Evolutionary conservation across 1,140 invertebrate genomes (phyloP), one percentile per base, ranked within the genome.

Genomic region (Calliopsis andreniformis): DNA sequence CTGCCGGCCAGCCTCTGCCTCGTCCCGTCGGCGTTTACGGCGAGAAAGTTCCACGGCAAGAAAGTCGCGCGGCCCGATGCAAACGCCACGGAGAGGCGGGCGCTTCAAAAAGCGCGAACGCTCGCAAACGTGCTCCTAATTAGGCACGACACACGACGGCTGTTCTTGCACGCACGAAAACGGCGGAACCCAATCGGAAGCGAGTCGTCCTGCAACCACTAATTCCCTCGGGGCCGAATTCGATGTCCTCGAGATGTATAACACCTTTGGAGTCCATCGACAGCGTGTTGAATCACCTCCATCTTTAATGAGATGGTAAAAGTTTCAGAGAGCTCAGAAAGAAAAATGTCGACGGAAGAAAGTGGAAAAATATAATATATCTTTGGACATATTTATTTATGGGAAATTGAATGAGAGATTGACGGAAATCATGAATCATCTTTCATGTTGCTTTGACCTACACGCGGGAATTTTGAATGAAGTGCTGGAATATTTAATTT

Each of bases 31-130:
- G 61, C 85, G 58, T 84, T 86, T 86, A 86, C 85, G 84, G 84
- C 85, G 85, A 85, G 84, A 86, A 86, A 86, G 84, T 86, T 85
- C 59, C 25, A 39, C 53, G 39, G 79, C 79, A 82, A 82, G 71
- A 84, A 82, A 84, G 76, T 76, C 76, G 70, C 76, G 70, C 68
- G 67, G 55, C 35, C 25, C 64, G 68, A 84, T 83, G 81, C 81
- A 79, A 83, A 83, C 66, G 68, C 53, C 67, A 18, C 8, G 47
- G 49, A 35, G 23, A 20, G 42, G 35, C 43, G 25, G 68, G 23
- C 53, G 53, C 71, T 76, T 80, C 78, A 68, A 69, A 79, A 83
- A 83, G 42, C 30, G 39, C 25, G 66, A n/a, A 39, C 70, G 76
- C 73, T 72, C 51, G 62, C 64, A 67, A 78, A 72, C 78, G 61